These are phyloP conservation scores for Psittacula derbiana DNA, from an alignment of 2,797 vertebrate genomes.

Conservation along the genomic window DNA sequence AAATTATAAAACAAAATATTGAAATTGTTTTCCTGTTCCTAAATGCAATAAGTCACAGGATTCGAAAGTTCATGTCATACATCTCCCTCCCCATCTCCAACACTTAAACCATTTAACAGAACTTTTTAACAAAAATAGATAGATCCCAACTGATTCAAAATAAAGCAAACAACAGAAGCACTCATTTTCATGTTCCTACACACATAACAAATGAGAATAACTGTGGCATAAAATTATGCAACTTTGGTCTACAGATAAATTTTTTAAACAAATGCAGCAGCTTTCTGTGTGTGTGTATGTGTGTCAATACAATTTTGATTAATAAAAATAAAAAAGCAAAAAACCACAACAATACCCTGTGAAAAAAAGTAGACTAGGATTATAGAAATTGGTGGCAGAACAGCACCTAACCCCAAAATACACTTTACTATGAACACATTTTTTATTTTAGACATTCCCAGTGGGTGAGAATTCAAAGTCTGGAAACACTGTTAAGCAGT, in stretches of 20 bases:
- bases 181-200: not conserved
- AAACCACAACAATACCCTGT: not conserved
- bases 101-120: not conserved
- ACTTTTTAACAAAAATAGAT: not conserved
- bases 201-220: not conserved
- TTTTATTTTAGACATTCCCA: not conserved
- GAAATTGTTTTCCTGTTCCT: not conserved
- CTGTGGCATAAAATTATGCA: not conserved
- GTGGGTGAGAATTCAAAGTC: not conserved
- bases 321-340: not conserved
- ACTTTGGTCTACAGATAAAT: not conserved
- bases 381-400: not conserved
- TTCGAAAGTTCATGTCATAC: not conserved
- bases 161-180: not conserved
- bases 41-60: not conserved
- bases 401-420: not conserved
- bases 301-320: not conserved
- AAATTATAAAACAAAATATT: not conserved
- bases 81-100: not conserved
- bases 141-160: not conserved
- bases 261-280: not conserved
- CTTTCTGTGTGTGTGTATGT: not conserved
- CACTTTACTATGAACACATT: not conserved
- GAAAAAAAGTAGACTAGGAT: not conserved
- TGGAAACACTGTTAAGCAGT: not conserved